Conservation (phyloP, 2,888 invertebrate genomes). For the Caenorhabditis drosophilae region DNA sequence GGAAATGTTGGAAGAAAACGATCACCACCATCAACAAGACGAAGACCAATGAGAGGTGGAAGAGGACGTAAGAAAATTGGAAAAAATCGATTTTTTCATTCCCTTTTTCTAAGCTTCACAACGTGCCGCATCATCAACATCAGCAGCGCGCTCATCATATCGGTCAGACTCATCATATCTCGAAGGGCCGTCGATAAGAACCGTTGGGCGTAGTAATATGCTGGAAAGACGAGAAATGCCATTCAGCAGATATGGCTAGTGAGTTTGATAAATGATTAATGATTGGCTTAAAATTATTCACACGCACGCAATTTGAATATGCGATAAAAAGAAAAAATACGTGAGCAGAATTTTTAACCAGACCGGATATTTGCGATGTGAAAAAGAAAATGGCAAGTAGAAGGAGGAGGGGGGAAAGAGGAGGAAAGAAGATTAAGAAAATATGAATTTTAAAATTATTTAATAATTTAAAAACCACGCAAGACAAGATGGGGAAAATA, state of each 20-base stretch:
- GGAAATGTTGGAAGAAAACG: neutral
- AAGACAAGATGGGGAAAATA: neutral
- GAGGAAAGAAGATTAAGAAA: too few relatives aligned
- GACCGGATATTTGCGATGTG: too few relatives aligned
- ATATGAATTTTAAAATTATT: too few relatives aligned
- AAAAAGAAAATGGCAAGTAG: too few relatives aligned
- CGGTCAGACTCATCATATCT: constrained; percentile 9
- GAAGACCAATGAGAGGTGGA: constrained; percentile 4
- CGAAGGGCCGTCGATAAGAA: neutral
- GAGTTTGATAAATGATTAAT: constrained; percentile 6
- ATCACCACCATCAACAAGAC: neutral
- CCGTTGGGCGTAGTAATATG: neutral
- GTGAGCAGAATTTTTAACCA: too few relatives aligned
- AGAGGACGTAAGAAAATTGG: constrained; percentile 1
- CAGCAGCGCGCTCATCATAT: constrained; percentile 8
- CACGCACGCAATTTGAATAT: neutral
- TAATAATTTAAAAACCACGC: neutral
- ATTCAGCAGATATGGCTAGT: constrained; percentile 26
- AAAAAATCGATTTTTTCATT: neutral
- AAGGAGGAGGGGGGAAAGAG: too few relatives aligned
- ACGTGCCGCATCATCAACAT: constrained; percentile 4
- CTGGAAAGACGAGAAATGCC: neutral
- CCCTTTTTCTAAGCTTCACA: too few relatives aligned
- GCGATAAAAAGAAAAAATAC: too few relatives aligned
- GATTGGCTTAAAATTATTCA: neutral